Evolutionary conservation across 2,797 vertebrate genomes (phyloP), one percentile per base, ranked within the genome.

Genomic region (Sebastes miniatus): DNA sequence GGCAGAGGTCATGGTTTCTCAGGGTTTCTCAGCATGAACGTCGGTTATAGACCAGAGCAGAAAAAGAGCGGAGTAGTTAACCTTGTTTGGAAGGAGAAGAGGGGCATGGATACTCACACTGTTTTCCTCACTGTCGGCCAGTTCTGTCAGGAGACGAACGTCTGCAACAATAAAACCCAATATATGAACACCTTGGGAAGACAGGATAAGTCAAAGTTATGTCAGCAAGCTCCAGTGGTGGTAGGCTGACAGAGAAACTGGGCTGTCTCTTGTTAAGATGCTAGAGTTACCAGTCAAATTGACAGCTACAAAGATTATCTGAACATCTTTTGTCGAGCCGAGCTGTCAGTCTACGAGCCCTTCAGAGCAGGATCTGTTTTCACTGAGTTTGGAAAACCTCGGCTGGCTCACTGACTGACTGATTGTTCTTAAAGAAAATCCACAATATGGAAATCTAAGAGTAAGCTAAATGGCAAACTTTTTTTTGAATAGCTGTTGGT

Each of bases 1-100:
- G 81, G 27, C 77, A 83, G 76, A 86, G 87, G 80, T 90, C 85
- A 85, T 9, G 63, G 76, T 65, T 89, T 84, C 74, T 82, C 79
- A 74, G 76, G 67, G 67, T 69, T 75, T 84, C 73, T 82, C 67
- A 72, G 74, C 59, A 69, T 13, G 67, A 80, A 66, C 10, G n/a
- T 5, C 5, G 47, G n/a, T 24, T 64, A 64, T 1, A 68, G 32
- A 54, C n/a, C 34, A 25, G 13, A 47, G 36, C 22, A 27, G 32
- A 29, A 50, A 32, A 36, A 63, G 13, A 75, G 25, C 2, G 57
- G 10, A 65, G 27, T 2, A 32, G n/a, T n/a, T 67, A 34, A 39
- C 36, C 34, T 65, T 66, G 39, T 31, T 59, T 74, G 63, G n/a
- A 57, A 27, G 25, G 47, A 57, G 39, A 67, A 27, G 3, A 59